Conservation (phyloP, 2,113 vertebrate species). For the Azemiops feae region DNA sequence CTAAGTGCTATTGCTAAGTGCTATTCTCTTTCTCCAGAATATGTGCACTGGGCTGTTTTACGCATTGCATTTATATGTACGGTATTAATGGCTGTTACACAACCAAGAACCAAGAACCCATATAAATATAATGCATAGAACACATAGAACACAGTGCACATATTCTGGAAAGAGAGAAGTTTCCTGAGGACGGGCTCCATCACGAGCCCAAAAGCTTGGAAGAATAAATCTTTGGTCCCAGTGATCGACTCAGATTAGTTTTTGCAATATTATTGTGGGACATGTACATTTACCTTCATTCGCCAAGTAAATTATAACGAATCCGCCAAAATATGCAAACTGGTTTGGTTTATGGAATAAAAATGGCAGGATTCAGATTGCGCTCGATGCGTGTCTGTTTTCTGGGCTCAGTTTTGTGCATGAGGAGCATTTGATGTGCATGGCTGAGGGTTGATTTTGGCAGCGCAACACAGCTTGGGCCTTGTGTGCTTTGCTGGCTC, state of each 20-base stretch:
- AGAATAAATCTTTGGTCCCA: no score
- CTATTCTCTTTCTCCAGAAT: no score
- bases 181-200: background rate
- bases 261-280: no score
- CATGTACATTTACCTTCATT: background rate
- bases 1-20: no score
- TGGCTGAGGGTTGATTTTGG: background rate
- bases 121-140: background rate
- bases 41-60: background rate
- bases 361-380: background rate
- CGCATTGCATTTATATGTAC: background rate
- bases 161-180: background rate
- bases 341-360: background rate
- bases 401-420: background rate
- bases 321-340: background rate
- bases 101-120: background rate
- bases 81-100: background rate
- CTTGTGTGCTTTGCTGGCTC: background rate
- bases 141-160: background rate
- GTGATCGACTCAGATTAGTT: no score
- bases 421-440: background rate
- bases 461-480: background rate
- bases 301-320: background rate
- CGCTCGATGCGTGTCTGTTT: background rate
- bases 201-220: no score